Evolutionary conservation across 2,888 invertebrate genomes (phyloP).

Genomic region (Trichogramma evanescens): DNA sequence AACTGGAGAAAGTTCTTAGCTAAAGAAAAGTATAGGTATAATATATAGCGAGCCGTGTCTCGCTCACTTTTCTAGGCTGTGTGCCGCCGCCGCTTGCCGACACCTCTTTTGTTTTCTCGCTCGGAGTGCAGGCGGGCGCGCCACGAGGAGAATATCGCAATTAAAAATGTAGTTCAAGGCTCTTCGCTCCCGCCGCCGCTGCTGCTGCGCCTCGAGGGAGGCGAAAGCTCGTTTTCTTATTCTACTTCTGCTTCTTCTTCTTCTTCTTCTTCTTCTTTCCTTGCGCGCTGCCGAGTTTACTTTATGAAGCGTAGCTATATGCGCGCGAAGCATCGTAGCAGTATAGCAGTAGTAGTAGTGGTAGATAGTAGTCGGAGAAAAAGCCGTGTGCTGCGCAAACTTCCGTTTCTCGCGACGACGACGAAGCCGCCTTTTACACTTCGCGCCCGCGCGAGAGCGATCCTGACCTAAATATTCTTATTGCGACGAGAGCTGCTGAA

Average conservation of each 20-base stretch:
- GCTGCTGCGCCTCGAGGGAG: slow-evolving; percentile 29
- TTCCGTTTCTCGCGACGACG: slow-evolving; percentile 14
- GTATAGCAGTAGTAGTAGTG: too few relatives aligned
- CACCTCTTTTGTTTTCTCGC: slow-evolving; percentile 43
- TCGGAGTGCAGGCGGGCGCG: slow-evolving; percentile 26
- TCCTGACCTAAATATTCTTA: slow-evolving; percentile 25
- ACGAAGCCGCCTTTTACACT: slow-evolving; percentile 20
- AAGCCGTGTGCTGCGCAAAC: slow-evolving; percentile 14
- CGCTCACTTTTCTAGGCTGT: too few relatives aligned
- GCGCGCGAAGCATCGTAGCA: too few relatives aligned
- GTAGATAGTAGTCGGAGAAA: too few relatives aligned
- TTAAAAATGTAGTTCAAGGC: slow-evolving; percentile 49
- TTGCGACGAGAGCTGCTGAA: slow-evolving; percentile 5
- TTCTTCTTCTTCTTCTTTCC: slow-evolving; percentile 5
- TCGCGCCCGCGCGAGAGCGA: slow-evolving; percentile 15
- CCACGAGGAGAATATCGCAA: slow-evolving; percentile 37
- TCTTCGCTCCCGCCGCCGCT: slow-evolving; percentile 22
- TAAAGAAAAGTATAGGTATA: slow-evolving; percentile 12
- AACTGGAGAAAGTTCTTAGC: slow-evolving; percentile 29
- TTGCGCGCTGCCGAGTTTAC: slow-evolving; percentile 17
- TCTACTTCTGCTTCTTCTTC: slow-evolving; percentile 10
- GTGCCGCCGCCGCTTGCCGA: too few relatives aligned
- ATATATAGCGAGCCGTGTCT: slow-evolving; percentile 11
- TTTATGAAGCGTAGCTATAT: slow-evolving; percentile 16
- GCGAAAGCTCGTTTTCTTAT: slow-evolving; percentile 25